Conservation (phyloP, 2,888 invertebrate genomes). For the Drosophila meridionalis region DNA sequence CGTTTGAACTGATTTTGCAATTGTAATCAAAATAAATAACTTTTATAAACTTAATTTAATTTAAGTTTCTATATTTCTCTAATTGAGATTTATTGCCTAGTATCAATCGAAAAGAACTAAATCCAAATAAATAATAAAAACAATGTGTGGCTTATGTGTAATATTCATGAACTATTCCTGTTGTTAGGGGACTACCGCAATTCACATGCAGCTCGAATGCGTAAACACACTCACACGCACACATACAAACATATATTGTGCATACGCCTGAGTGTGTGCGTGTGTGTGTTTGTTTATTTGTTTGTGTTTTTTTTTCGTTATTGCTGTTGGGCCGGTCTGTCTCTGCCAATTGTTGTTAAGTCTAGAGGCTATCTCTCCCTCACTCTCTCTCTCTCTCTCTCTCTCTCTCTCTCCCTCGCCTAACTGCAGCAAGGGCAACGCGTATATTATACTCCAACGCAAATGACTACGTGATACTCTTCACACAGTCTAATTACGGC, state of each 20-base stretch:
- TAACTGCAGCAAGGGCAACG: slow-evolving; percentile 22
- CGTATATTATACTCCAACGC: neutral
- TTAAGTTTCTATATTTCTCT: neutral
- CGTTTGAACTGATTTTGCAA: neutral
- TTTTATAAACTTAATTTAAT: neutral
- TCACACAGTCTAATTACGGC: neutral
- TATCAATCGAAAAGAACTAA: neutral
- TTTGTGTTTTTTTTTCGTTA: neutral
- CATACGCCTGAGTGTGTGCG: neutral
- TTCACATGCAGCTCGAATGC: neutral
- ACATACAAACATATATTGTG: neutral
- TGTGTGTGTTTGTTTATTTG: neutral
- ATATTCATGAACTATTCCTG: neutral
- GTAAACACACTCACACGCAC: neutral
- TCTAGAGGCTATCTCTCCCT: slow-evolving; percentile 2
- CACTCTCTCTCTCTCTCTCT: neutral
- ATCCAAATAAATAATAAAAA: neutral
- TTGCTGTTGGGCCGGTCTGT: slow-evolving; percentile 8
- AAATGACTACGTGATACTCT: slow-evolving; percentile 1
- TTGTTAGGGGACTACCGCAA: slow-evolving; percentile 19
- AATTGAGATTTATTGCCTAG: neutral
- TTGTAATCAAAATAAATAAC: neutral
- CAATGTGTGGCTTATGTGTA: slow-evolving; percentile 10
- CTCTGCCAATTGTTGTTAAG: slow-evolving; percentile 15
- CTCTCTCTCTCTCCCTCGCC: neutral